phyloP scores from a whole-genome alignment of 2,797 vertebrate species.

The Poecilia gillii region DNA sequence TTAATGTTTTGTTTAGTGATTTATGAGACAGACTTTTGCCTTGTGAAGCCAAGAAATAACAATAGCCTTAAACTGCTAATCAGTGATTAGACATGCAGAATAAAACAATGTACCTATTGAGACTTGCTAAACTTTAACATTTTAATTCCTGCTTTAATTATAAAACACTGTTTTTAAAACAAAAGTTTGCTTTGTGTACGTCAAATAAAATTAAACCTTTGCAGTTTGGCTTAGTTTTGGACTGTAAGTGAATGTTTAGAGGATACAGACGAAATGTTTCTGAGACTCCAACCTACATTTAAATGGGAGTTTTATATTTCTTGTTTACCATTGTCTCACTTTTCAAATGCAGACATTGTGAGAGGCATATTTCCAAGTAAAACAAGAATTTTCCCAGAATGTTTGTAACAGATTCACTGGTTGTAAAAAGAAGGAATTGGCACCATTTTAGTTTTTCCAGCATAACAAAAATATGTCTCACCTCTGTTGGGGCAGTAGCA shows the following conservation, averaged over 20 bases:
- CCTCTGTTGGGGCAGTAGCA: background rate
- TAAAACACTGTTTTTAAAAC: constrained; percentile 3
- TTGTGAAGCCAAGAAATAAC: constrained; percentile 5
- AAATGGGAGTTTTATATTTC: background rate
- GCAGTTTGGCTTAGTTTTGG: constrained; percentile 2
- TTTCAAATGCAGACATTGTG: background rate
- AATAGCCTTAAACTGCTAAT: constrained; percentile 28
- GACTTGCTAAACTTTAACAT: background rate
- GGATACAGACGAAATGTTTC: background rate
- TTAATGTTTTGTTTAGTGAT: background rate
- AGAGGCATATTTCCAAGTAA: background rate
- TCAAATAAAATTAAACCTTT: constrained; percentile 14
- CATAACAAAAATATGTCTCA: background rate
- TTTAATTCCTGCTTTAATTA: constrained; percentile 10
- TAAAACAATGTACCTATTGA: constrained; percentile 30
- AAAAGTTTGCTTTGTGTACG: background rate
- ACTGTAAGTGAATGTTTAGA: background rate
- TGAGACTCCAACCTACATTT: background rate
- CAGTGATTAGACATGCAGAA: constrained; percentile 16
- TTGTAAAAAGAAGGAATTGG: background rate
- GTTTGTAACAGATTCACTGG: background rate
- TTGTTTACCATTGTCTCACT: background rate
- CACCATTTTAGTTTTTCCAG: background rate
- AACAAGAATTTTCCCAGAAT: background rate
- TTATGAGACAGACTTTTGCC: background rate